Evolutionary conservation across 2,797 vertebrate genomes (phyloP).

Genomic region (Miichthys miiuy): DNA sequence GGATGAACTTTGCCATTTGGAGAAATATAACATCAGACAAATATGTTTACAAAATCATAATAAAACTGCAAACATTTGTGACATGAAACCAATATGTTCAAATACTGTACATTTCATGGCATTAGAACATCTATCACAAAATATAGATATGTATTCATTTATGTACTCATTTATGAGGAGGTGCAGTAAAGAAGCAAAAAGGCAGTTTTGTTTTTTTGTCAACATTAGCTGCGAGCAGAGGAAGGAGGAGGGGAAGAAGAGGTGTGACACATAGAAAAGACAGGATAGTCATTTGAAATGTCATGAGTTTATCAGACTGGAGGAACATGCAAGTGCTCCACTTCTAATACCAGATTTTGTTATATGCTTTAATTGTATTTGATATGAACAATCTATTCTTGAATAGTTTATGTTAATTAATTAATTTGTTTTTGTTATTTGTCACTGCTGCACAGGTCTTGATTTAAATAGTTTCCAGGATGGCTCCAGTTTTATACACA

Average conservation of each 20-base stretch:
- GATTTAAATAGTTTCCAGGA: constrained; percentile 9
- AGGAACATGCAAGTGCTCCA: neutral
- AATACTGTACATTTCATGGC: no score
- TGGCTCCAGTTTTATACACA: constrained; percentile 17
- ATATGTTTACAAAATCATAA: no score
- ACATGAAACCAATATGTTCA: no score
- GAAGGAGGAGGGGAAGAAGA: constrained; percentile 19
- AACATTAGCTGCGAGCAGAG: constrained; percentile 3
- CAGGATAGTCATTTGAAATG: neutral
- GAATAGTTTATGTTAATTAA: no score
- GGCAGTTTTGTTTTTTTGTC: neutral
- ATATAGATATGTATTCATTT: no score
- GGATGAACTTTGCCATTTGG: no score
- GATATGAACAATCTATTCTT: no score
- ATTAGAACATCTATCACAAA: no score
- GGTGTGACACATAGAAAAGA: neutral
- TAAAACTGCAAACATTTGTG: no score
- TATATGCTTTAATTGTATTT: neutral
- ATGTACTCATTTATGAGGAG: neutral
- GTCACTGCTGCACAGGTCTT: neutral
- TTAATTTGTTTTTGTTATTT: neutral
- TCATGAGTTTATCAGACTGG: neutral
- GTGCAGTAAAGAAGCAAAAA: neutral
- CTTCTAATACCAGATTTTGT: neutral
- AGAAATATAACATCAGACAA: no score